Evolutionary conservation across 2,888 invertebrate genomes (phyloP), one percentile per base, ranked within the genome.

Genomic region (Xanthia togata): DNA sequence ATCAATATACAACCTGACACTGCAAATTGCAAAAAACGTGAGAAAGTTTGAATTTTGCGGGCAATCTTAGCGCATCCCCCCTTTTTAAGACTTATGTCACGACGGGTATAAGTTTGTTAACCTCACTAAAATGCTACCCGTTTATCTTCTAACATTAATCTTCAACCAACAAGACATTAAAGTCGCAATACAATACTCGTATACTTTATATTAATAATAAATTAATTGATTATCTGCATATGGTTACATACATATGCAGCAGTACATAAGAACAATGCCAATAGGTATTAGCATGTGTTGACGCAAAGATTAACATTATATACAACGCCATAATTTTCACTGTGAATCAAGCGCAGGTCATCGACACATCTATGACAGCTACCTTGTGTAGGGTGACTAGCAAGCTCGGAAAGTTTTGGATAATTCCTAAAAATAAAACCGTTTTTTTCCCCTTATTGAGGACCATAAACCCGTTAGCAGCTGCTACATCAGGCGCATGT

Each of bases 321-420:
- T 76, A 77, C 82, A 79, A 64, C 60, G 73, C 85, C 84, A 82
- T 88, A 84, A 65, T 55, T 77, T 57, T 79, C 23, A 65, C 67
- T 73, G 82, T 88, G 88, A 88, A 89, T 90, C 89, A 88, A 89
- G 84, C 82, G 77, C 78, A 85, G 89, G 89, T 90, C 91, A 85
- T 86, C 79, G 90, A 91, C 90, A 73, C 65, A 63, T 41, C 85
- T 85, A 86, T 84, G 84, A 89, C 89, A 83, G 53, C 82, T 83
- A 86, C 81, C 87, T 83, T 78, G 67, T 35, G 73, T 84, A 82
- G 63, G 70, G 78, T 82, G 63, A 62, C 76, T 41, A 78, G 50
- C 5, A 53, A 57, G 41, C 5, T 8, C 11, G 76, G 69, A 69
- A 71, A 38, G 41, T 59, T 31, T 26, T 31, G 65, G 64, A 70